These are phyloP conservation scores for Nymphalis polychloros DNA, from an alignment of 2,888 invertebrate species.

Conservation along the genomic window DNA sequence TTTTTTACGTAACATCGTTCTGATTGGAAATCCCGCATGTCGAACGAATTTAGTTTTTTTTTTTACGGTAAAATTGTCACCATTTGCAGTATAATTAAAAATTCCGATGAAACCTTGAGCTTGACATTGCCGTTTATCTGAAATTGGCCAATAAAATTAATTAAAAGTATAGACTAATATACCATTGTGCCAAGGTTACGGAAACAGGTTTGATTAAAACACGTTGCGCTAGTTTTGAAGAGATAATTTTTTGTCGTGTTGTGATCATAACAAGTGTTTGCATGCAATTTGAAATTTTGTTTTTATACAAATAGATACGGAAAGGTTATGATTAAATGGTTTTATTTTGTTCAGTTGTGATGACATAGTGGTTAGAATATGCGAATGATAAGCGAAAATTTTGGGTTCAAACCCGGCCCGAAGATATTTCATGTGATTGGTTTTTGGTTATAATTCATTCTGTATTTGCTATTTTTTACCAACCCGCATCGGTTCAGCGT, in stretches of 20 bases:
- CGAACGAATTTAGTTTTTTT: not conserved
- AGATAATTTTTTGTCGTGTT: slow-evolving; percentile 23
- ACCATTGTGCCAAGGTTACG: slow-evolving; percentile 30
- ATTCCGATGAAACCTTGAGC: slow-evolving; percentile 25
- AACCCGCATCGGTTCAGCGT: too few species aligned
- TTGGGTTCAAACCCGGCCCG: too few species aligned
- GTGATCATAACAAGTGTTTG: slow-evolving; percentile 17
- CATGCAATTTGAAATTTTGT: slow-evolving; percentile 12
- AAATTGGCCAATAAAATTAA: slow-evolving; percentile 35
- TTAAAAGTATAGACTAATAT: slow-evolving; percentile 28
- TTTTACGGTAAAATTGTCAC: not conserved
- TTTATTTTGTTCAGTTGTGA: not conserved
- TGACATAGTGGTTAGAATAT: not conserved
- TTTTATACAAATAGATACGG: slow-evolving; percentile 9
- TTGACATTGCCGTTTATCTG: slow-evolving; percentile 33
- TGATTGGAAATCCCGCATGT: not conserved
- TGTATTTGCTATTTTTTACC: too few species aligned
- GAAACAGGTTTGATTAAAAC: slow-evolving; percentile 15
- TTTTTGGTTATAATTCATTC: too few species aligned
- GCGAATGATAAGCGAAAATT: too few species aligned
- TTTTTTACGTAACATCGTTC: not conserved
- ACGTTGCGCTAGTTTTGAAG: slow-evolving; percentile 21
- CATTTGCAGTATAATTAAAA: not conserved
- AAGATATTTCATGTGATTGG: too few species aligned
- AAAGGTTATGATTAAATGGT: not conserved